Evolutionary conservation across 2,888 invertebrate genomes (phyloP).

Genomic region (Dasysyrphus tricinctus): DNA sequence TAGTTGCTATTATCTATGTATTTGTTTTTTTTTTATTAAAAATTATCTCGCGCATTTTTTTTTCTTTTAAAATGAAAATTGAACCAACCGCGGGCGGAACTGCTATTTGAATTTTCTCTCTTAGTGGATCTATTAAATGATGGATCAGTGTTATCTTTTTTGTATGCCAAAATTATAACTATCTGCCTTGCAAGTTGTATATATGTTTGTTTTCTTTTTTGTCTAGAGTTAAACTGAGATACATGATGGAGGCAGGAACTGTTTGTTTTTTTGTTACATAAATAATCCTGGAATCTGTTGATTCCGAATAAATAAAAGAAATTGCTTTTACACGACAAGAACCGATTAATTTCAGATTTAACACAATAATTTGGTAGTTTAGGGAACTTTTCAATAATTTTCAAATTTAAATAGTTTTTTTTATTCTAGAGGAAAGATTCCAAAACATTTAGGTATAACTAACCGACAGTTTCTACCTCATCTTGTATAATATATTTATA

Average conservation of each 20-base stretch:
- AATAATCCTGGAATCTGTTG: not conserved
- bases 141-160: conserved; percentile 38
- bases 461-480: conserved; percentile 7
- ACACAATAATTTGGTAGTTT: not conserved
- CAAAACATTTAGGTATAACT: not conserved
- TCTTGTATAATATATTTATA: conserved; percentile 12
- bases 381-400: not conserved
- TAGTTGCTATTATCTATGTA: conserved; percentile 76
- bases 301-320: not conserved
- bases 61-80: conserved; percentile 28
- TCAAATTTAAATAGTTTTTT: not conserved
- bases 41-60: conserved; percentile 2
- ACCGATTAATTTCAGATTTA: not conserved
- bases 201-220: conserved; percentile 57
- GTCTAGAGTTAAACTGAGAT: conserved; percentile 54
- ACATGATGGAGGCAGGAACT: conserved; percentile 2
- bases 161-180: conserved; percentile 39
- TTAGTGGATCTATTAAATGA: conserved; percentile 32
- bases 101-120: conserved; percentile 61
- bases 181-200: conserved; percentile 74
- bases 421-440: not conserved
- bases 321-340: not conserved
- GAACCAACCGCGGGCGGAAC: conserved; percentile 27
- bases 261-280: not conserved
- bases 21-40: not conserved